These are phyloP conservation scores for Aromia moschata DNA, from an alignment of 2,888 invertebrate genomes.

Conservation along the genomic window DNA sequence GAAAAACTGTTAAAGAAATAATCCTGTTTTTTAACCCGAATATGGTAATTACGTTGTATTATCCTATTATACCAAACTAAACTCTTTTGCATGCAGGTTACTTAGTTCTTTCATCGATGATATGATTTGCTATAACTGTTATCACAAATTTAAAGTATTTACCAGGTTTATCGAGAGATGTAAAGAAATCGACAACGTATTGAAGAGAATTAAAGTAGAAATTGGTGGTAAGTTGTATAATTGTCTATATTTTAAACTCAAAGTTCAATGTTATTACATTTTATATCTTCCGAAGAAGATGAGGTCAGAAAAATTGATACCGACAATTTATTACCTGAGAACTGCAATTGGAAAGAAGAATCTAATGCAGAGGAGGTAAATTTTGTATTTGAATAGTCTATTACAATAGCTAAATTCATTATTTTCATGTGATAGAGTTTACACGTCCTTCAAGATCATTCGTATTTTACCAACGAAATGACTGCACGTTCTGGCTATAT, in stretches of 20 bases:
- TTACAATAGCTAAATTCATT: too few relatives aligned
- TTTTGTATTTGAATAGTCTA: too few relatives aligned
- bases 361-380: too few relatives aligned
- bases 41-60: conserved; percentile 3
- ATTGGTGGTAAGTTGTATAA: not conserved
- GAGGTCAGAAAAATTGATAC: too few relatives aligned
- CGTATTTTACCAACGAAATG: too few relatives aligned
- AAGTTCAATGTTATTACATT: too few relatives aligned
- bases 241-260: not conserved
- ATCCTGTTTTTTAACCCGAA: conserved; percentile 26
- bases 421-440: too few relatives aligned
- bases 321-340: too few relatives aligned
- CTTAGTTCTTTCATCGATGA: not conserved
- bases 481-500: too few relatives aligned
- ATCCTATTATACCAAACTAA: not conserved
- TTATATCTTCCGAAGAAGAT: not conserved
- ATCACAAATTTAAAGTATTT: not conserved
- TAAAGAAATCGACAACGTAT: not conserved
- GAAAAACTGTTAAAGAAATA: conserved; percentile 25
- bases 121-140: not conserved
- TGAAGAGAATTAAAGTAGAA: not conserved
- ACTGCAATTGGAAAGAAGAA: too few relatives aligned
- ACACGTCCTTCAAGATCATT: too few relatives aligned
- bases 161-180: not conserved
- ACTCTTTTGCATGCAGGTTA: not conserved